These are phyloP conservation scores for Heliothis virescens DNA, from an alignment of 1,140 invertebrate genomes.

Conservation along the genomic window DNA sequence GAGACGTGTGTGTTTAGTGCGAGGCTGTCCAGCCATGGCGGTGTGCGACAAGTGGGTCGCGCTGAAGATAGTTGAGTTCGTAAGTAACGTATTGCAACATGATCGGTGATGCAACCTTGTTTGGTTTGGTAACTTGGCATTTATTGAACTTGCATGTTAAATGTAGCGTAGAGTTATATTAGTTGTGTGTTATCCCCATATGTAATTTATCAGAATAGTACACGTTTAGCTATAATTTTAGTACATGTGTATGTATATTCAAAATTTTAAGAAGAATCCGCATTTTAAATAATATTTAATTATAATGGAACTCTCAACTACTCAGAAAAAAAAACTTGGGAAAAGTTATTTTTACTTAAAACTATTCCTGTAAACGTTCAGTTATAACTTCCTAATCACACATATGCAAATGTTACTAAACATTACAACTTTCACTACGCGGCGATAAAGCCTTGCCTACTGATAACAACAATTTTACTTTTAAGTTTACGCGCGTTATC, in stretches of 20 bases:
- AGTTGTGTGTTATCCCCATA: no score
- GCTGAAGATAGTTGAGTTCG: constrained; percentile 85
- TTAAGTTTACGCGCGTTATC: constrained; percentile 14
- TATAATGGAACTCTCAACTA: no score
- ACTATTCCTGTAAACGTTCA: no score
- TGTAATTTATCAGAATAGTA: no score
- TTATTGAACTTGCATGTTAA: constrained; percentile 35
- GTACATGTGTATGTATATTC: no score
- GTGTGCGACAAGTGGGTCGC: constrained; percentile 86
- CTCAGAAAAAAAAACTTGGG: no score
- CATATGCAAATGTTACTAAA: not conserved
- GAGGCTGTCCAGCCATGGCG: constrained; percentile 69
- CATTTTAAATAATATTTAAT: no score
- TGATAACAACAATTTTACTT: constrained; percentile 28
- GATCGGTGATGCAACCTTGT: constrained; percentile 41
- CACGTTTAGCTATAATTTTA: no score
- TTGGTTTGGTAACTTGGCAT: constrained; percentile 44
- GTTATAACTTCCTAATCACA: no score
- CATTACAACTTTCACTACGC: no score
- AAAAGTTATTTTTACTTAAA: no score
- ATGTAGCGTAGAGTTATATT: constrained; percentile 3
- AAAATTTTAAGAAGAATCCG: no score
- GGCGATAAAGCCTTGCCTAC: constrained; percentile 1
- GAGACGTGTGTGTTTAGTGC: constrained; percentile 47
- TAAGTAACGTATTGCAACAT: constrained; percentile 71